These are phyloP conservation scores for Drosophila buzzatii DNA, from an alignment of 2,888 invertebrate species.

Conservation along the genomic window DNA sequence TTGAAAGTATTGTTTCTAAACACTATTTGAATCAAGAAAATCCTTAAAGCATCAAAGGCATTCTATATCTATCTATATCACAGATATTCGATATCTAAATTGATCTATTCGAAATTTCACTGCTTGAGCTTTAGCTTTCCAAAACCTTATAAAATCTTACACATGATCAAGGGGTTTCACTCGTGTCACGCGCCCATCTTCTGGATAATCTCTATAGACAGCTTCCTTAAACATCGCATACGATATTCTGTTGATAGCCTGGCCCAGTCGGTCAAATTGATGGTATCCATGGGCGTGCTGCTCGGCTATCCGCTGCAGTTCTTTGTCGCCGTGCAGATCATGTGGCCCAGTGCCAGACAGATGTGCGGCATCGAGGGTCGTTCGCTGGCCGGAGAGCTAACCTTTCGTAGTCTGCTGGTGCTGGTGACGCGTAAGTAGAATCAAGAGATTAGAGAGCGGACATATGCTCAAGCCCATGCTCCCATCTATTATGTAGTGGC, in stretches of 20 bases:
- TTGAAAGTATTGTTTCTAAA: too few species aligned
- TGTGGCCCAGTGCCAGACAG: conserved; percentile 90
- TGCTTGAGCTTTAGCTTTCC: not conserved
- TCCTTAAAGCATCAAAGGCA: not conserved
- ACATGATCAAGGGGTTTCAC: not conserved
- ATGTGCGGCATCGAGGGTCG: conserved; percentile 87
- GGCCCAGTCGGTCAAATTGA: conserved; percentile 92
- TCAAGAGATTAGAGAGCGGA: not conserved
- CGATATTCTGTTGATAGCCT: conserved; percentile 86
- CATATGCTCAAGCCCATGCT: not conserved
- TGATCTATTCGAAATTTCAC: not conserved
- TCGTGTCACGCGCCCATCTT: conserved; percentile 16
- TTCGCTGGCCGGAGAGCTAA: conserved; percentile 88
- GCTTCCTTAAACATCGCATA: not conserved
- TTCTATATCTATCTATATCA: not conserved
- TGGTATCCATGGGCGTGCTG: conserved; percentile 94
- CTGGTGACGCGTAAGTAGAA: conserved; percentile 92
- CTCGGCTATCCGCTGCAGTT: conserved; percentile 97
- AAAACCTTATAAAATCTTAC: not conserved
- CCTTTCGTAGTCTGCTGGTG: conserved; percentile 90
- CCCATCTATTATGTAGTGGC: conserved; percentile 87
- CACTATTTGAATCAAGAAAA: not conserved
- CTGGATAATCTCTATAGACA: not conserved
- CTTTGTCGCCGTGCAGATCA: conserved; percentile 96
- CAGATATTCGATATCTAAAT: not conserved